Conservation (phyloP, 2,113 vertebrate species). For the Scomber japonicus region DNA sequence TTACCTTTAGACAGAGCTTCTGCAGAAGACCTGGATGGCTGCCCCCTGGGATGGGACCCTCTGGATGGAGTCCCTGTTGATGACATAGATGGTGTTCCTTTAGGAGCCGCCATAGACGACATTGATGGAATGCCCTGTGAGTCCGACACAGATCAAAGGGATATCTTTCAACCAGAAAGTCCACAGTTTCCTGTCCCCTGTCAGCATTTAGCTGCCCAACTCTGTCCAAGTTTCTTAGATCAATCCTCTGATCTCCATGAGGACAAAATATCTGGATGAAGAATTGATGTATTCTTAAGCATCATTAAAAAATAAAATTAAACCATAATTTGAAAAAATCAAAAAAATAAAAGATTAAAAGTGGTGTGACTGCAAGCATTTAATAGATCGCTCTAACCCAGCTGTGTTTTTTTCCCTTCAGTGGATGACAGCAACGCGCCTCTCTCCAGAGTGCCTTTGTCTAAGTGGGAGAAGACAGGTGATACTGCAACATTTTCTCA, state of each 20-base stretch:
- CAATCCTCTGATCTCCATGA: background rate
- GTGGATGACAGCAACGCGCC: conserved; percentile 78
- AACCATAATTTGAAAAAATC: background rate
- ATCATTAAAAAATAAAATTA: background rate
- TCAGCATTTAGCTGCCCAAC: background rate
- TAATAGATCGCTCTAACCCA: conserved; percentile 1
- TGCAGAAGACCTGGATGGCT: conserved; percentile 84
- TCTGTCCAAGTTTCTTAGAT: background rate
- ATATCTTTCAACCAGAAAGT: background rate
- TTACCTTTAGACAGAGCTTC: conserved; percentile 67
- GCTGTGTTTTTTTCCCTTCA: conserved; percentile 37
- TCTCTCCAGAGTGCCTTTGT: conserved; percentile 80
- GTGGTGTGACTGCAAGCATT: background rate
- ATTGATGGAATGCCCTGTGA: conserved; percentile 87
- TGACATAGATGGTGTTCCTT: conserved; percentile 86
- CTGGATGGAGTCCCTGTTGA: conserved; percentile 85
- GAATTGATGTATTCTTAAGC: background rate
- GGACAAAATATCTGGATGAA: background rate
- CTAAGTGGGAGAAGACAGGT: conserved; percentile 86
- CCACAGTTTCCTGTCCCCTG: background rate
- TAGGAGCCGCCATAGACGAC: conserved; percentile 80
- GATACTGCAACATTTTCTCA: conserved; percentile 71
- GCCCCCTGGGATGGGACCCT: conserved; percentile 85
- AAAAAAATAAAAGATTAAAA: too few relatives aligned
- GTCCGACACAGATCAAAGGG: conserved; percentile 36